These are phyloP conservation scores for Lacanobia wlatinum DNA, from an alignment of 2,888 invertebrate genomes.

Conservation along the genomic window DNA sequence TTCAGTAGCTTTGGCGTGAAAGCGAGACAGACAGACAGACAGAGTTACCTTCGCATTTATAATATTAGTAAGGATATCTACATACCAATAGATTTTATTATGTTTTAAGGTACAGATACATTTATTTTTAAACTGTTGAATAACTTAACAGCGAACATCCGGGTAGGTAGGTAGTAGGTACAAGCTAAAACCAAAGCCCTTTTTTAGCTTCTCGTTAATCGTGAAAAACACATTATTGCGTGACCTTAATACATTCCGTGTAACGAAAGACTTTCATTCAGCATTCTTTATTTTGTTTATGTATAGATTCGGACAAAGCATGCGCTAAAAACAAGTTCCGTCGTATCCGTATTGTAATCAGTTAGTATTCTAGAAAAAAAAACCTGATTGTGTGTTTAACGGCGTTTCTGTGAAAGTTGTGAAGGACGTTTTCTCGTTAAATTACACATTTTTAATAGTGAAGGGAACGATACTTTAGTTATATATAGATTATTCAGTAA, in stretches of 20 bases:
- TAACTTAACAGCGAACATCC: slow-evolving; percentile 23
- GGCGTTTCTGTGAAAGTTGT: slow-evolving; percentile 40
- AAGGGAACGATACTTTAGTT: neutral
- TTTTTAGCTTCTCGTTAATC: neutral
- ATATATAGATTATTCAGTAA: no score
- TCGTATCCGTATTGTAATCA: slow-evolving; percentile 42
- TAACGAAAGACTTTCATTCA: slow-evolving; percentile 52
- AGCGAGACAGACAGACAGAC: no score
- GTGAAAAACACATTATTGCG: neutral
- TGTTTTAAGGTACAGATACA: no score
- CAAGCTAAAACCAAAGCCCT: neutral
- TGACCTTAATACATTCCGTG: slow-evolving; percentile 36
- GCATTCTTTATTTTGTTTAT: slow-evolving; percentile 42
- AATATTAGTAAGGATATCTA: no score
- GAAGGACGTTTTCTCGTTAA: slow-evolving; percentile 35
- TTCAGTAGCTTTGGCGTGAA: no score
- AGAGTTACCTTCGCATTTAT: no score
- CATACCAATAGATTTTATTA: no score
- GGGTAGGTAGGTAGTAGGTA: slow-evolving; percentile 6
- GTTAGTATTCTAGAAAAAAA: slow-evolving; percentile 30
- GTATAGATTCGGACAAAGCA: slow-evolving; percentile 30
- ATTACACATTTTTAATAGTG: slow-evolving; percentile 9
- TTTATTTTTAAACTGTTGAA: neutral
- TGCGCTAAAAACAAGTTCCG: slow-evolving; percentile 22
- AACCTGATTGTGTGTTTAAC: slow-evolving; percentile 32